Base-by-base conservation (phyloP, 2,888 invertebrate species). In the Clostera curtula region DNA sequence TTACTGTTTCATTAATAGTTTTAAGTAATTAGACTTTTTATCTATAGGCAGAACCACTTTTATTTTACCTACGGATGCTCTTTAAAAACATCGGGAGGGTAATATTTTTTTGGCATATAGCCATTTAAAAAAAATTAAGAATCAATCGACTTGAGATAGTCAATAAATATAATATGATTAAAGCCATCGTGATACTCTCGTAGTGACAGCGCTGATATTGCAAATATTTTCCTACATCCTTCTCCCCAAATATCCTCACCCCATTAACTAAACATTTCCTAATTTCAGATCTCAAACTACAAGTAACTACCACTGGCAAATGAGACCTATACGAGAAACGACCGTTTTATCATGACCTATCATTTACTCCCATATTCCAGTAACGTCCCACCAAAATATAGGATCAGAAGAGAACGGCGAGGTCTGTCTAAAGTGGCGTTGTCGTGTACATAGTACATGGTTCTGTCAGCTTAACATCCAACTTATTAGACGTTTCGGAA, bases 401-500 rank as follows among this genome's bases (percentile, higher is more conserved):
- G 31, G 36, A 28, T 18, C 8, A 22, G 32, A 36, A 33, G 52
- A 33, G 45, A 51, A 34, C 24, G 34, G 42, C 50, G 24, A 48
- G 68, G 34, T 68, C 70, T 56, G 25, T 35, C 25, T 41, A 36
- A 27, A 42, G 36, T 69, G 74, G 75, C 52, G 43, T 56, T 61
- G 68, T 68, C 72, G 63, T 62, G 67, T 72, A 74, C 65, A 70
- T 71, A 69, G 66, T 68, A 66, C 62, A 66, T 59, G 64, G 57
- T 64, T 62, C 69, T 70, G 75, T 73, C 64, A 59, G 69, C 65
- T 77, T 79, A 74, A 76, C 77, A 80, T 75, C 74, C 77, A 79
- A 80, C 77, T 82, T 80, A 82, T 82, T 82, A 82, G 79, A 82
- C 77, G 70, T 77, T 80, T 77, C 76, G 77, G 79, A 80, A 80